phyloP scores from a whole-genome alignment of 2,888 invertebrate species.

The Diaprepes abbreviatus region DNA sequence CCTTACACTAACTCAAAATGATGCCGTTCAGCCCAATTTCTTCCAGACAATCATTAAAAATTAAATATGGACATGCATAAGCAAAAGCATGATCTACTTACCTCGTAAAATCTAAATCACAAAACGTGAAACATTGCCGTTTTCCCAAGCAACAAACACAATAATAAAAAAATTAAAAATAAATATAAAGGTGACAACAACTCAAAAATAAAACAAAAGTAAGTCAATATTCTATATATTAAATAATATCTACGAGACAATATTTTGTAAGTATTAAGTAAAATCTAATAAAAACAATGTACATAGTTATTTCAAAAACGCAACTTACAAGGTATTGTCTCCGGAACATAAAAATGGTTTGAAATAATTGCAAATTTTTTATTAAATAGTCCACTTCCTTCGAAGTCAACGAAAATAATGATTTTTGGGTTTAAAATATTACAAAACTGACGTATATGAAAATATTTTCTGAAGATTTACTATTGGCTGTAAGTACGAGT shows the following conservation, averaged over 20 bases:
- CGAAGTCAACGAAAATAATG: background rate
- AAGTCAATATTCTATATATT: slow-evolving; percentile 14
- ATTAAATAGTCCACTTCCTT: background rate
- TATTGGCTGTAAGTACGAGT: too few species aligned
- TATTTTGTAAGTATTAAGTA: slow-evolving; percentile 13
- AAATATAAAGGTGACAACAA: background rate
- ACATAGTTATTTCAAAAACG: background rate
- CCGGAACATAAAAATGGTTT: background rate
- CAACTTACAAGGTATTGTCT: slow-evolving; percentile 25
- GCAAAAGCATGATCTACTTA: slow-evolving; percentile 25
- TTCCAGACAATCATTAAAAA: background rate
- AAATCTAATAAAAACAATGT: slow-evolving; percentile 3
- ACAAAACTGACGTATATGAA: too few species aligned
- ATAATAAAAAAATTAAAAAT: background rate
- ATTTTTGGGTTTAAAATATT: too few species aligned
- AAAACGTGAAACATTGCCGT: background rate
- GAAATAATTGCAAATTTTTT: background rate
- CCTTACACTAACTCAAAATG: too few species aligned
- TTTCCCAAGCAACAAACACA: slow-evolving; percentile 13
- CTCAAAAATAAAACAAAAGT: slow-evolving; percentile 18
- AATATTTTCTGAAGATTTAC: too few species aligned
- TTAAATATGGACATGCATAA: slow-evolving; percentile 12
- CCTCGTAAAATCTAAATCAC: background rate
- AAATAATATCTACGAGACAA: slow-evolving; percentile 14
- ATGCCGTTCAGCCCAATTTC: background rate